Conservation (phyloP, 2,888 invertebrate species). For the Brachypterus glaber region DNA sequence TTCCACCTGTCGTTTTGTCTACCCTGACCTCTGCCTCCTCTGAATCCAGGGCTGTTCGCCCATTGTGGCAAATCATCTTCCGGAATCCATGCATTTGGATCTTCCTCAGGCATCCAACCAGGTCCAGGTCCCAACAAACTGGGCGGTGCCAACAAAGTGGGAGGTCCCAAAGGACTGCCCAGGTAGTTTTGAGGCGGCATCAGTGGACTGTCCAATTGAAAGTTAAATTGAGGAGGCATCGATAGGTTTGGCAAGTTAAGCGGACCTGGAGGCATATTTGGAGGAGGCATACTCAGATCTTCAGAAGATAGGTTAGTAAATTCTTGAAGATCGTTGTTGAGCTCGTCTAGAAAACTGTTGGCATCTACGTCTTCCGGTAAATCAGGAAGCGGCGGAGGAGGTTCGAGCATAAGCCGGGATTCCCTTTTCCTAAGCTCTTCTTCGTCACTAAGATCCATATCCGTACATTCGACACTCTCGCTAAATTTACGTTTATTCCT, state of each 20-base stretch:
- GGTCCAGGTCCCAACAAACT: too few relatives aligned
- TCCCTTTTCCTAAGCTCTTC: constrained; percentile 37
- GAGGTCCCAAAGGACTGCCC: constrained; percentile 18
- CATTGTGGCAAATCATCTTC: too few relatives aligned
- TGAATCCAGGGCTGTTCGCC: too few relatives aligned
- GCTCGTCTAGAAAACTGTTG: constrained; percentile 34
- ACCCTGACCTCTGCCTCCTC: too few relatives aligned
- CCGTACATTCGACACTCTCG: constrained; percentile 71
- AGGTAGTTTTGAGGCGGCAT: constrained; percentile 13
- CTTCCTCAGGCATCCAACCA: too few relatives aligned
- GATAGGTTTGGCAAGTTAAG: constrained; percentile 6
- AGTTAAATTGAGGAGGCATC: constrained; percentile 4
- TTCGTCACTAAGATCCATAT: constrained; percentile 82
- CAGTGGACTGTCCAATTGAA: constrained; percentile 16
- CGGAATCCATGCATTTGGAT: too few relatives aligned
- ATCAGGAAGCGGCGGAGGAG: constrained; percentile 39
- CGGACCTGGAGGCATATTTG: constrained; percentile 3
- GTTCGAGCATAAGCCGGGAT: constrained; percentile 21
- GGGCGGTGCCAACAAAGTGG: constrained; percentile 18
- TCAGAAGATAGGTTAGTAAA: constrained; percentile 23
- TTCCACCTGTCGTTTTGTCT: too few relatives aligned
- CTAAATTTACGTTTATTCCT: constrained; percentile 27
- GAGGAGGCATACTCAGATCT: constrained; percentile 10
- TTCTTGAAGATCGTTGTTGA: constrained; percentile 33
- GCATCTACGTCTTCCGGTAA: constrained; percentile 36